These are phyloP conservation scores for Tenthredo distinguenda DNA, from an alignment of 2,888 invertebrate species.

Conservation along the genomic window DNA sequence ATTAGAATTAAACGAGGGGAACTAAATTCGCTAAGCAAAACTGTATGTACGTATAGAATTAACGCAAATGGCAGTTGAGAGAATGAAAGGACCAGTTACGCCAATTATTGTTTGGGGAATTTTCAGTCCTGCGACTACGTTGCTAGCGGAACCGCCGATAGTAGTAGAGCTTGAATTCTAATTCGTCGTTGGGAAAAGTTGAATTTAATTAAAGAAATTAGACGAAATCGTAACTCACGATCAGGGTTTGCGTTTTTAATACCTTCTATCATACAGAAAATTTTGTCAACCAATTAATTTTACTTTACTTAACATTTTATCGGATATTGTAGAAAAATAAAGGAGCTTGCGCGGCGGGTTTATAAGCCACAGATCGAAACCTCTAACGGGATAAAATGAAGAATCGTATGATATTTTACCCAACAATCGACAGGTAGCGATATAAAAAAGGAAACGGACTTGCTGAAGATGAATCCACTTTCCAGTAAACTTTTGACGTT, in stretches of 20 bases:
- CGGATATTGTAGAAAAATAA: neutral
- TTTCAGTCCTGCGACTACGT: neutral
- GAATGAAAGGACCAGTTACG: slow-evolving; percentile 16
- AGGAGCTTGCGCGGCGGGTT: neutral
- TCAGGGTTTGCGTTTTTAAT: slow-evolving; percentile 15
- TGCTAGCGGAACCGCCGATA: neutral
- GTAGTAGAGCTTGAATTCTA: slow-evolving; percentile 1
- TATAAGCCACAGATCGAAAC: neutral
- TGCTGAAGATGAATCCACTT: neutral
- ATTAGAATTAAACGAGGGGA: neutral
- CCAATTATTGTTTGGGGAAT: slow-evolving; percentile 23
- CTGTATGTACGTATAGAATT: slow-evolving; percentile 4
- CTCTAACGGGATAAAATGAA: neutral
- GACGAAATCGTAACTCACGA: neutral
- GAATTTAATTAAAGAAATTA: slow-evolving; percentile 41
- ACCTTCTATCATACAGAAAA: neutral
- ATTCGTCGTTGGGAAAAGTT: neutral
- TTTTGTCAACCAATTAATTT: slow-evolving; percentile 5
- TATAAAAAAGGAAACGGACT: neutral
- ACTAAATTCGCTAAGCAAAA: neutral
- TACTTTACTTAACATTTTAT: neutral
- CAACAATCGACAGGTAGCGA: slow-evolving; percentile 3
- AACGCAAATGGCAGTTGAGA: neutral
- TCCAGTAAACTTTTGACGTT: neutral
- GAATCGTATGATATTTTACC: neutral